Evolutionary conservation across 2,113 vertebrate species (phyloP).

Genomic region (Rattus norvegicus): DNA sequence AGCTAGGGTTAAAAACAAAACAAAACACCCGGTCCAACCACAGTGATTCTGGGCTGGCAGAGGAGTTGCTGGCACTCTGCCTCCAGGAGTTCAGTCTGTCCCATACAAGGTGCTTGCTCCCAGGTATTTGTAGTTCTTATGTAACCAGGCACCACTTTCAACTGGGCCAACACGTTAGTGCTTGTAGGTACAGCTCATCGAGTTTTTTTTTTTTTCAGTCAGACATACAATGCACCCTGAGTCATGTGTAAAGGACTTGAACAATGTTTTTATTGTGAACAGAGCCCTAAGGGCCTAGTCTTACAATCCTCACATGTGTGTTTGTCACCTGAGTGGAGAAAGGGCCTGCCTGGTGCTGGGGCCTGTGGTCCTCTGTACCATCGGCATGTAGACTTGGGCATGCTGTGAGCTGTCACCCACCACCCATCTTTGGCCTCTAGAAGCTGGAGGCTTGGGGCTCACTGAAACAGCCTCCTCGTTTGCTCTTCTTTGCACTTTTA

Average conservation of each 20-base stretch:
- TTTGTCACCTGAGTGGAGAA: not conserved
- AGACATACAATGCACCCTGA: constrained; percentile 72
- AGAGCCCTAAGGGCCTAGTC: constrained; percentile 50
- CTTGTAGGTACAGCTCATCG: constrained; percentile 70
- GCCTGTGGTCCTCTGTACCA: not conserved
- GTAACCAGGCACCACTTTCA: constrained; percentile 70
- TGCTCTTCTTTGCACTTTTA: not conserved
- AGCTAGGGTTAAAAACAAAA: constrained; percentile 58
- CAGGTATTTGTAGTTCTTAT: constrained; percentile 75
- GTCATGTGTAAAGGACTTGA: constrained; percentile 62
- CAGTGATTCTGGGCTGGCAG: constrained; percentile 69
- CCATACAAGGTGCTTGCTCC: constrained; percentile 67
- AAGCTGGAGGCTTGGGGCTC: not conserved
- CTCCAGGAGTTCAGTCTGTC: constrained; percentile 55
- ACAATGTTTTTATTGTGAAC: constrained; percentile 75
- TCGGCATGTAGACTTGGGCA: not conserved
- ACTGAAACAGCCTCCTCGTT: not conserved
- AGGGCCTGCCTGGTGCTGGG: not conserved
- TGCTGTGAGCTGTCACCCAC: not conserved
- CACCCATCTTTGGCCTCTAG: not conserved
- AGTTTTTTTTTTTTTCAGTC: constrained; percentile 48
- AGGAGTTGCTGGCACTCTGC: constrained; percentile 52
- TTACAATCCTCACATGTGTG: constrained; percentile 43
- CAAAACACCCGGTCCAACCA: constrained; percentile 60
- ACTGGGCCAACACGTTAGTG: constrained; percentile 68